phyloP scores from a whole-genome alignment of 2,113 vertebrate species.

The Aepyceros melampus region DNA sequence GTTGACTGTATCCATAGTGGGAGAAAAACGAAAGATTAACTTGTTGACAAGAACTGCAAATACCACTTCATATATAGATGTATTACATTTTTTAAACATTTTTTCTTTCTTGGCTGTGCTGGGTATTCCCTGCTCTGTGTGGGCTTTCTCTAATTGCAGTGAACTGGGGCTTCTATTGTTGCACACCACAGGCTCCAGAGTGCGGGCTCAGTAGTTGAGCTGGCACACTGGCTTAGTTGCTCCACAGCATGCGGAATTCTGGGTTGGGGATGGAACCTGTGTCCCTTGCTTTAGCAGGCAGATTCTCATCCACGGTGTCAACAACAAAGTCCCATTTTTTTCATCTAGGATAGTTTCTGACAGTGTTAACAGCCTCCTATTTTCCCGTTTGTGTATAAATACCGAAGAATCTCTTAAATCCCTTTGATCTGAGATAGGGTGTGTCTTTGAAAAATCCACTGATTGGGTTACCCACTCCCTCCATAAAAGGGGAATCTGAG shows the following conservation, averaged over 20 bases:
- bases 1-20: background rate
- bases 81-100: background rate
- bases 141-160: background rate
- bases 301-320: background rate
- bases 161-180: background rate
- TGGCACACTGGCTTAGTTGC: background rate
- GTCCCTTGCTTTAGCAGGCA: background rate
- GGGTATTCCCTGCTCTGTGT: background rate
- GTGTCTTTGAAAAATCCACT: background rate
- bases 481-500: background rate
- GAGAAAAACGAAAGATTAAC: background rate
- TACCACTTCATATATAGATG: background rate
- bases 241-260: rapidly evolving
- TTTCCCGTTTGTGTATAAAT: background rate
- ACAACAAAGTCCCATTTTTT: background rate
- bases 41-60: background rate
- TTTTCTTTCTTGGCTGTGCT: background rate
- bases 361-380: background rate
- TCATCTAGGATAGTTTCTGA: background rate
- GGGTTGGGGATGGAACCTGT: background rate
- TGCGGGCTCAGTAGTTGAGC: background rate
- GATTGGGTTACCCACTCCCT: background rate
- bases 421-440: background rate
- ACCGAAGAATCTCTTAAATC: background rate
- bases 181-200: background rate